These are phyloP conservation scores for Tachysurus fulvidraco DNA, from an alignment of 2,113 vertebrate species.

Conservation along the genomic window DNA sequence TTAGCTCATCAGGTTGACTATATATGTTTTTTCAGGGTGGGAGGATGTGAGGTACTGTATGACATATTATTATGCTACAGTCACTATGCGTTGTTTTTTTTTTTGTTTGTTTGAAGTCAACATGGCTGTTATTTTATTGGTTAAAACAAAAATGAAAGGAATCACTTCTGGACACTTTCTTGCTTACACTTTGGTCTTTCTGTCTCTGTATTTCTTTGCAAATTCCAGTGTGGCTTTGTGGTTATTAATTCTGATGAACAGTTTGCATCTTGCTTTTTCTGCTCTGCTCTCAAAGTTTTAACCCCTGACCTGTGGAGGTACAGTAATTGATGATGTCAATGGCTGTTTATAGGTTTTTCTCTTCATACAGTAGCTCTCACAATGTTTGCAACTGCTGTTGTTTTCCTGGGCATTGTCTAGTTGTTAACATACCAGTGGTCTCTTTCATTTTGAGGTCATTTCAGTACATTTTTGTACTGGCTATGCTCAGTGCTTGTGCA, in stretches of 20 bases:
- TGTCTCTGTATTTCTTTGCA: no score
- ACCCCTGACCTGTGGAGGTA: neutral
- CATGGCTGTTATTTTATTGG: neutral
- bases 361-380: neutral
- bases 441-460: neutral
- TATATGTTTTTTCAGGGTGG: constrained; percentile 25
- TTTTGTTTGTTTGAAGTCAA: neutral
- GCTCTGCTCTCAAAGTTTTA: neutral
- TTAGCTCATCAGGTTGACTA: constrained; percentile 13
- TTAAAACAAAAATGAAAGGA: neutral
- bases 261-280: neutral
- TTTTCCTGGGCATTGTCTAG: neutral
- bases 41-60: neutral
- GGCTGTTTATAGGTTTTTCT: neutral
- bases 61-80: neutral
- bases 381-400: neutral
- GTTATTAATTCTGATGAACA: no score
- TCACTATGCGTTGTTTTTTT: neutral
- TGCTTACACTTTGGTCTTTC: neutral
- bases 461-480: neutral
- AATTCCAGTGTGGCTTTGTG: no score
- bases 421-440: neutral
- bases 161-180: neutral
- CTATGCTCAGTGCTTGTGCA: neutral
- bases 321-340: neutral